Percentiles rank a stretch among this genome's conserved stretches.
These are phyloP conservation scores for Sylvia atricapilla DNA, from an alignment of 2,113 vertebrate genomes.

Conservation along the genomic window DNA sequence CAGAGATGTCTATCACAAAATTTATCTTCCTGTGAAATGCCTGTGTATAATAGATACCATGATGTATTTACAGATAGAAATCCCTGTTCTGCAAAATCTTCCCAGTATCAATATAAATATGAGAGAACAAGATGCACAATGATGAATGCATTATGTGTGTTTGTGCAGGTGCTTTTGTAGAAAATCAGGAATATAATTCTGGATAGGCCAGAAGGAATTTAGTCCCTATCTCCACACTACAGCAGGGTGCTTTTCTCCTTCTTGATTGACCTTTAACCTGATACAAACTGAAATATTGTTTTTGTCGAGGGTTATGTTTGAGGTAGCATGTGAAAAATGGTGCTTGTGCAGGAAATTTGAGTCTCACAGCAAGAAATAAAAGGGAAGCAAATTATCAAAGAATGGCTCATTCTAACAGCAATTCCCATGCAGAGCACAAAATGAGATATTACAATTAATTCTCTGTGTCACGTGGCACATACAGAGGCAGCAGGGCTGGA, in stretches of 20 bases:
- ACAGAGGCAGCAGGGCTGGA: neutral
- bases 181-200: neutral
- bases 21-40: neutral
- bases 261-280: neutral
- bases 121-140: neutral
- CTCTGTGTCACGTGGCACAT: neutral
- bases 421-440: neutral
- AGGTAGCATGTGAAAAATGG: neutral
- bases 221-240: neutral
- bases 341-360: neutral
- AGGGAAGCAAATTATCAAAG: neutral
- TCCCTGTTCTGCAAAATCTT: neutral
- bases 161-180: neutral
- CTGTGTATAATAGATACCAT: neutral
- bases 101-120: neutral
- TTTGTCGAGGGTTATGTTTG: neutral
- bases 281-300: neutral
- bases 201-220: neutral
- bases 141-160: accelerated
- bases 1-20: neutral
- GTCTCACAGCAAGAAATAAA: neutral
- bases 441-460: neutral
- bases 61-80: neutral
- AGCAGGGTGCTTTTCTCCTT: neutral
- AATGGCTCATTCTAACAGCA: neutral